Evolutionary conservation across 2,888 invertebrate species (phyloP).

Genomic region (Seladonia tumulorum): DNA sequence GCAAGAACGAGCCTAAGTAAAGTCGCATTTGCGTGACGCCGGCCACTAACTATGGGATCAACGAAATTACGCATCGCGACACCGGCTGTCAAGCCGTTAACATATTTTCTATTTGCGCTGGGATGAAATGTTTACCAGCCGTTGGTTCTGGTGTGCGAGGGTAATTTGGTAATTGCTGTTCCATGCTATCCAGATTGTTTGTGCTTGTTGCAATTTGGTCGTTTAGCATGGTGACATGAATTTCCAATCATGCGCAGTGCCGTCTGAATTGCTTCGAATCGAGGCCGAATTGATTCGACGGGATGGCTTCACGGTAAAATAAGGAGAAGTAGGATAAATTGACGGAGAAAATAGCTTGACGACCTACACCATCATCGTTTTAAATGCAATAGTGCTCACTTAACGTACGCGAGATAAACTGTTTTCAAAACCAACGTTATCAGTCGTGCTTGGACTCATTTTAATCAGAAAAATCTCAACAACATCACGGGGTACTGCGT

Average conservation of each 20-base stretch:
- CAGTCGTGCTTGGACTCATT: background rate
- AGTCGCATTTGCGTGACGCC: background rate
- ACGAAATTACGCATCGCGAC: constrained; percentile 4
- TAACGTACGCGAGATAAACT: background rate
- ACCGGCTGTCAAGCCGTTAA: background rate
- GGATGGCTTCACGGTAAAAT: background rate
- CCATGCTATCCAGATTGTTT: constrained; percentile 8
- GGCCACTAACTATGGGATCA: background rate
- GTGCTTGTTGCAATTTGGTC: background rate
- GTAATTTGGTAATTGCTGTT: constrained; percentile 29
- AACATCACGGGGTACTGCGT: background rate
- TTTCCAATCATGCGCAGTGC: constrained; percentile 9
- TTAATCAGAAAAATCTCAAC: background rate
- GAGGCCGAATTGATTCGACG: background rate
- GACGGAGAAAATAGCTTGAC: background rate
- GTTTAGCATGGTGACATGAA: constrained; percentile 14
- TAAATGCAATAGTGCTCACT: no score
- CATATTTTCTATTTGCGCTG: background rate
- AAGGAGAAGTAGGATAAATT: background rate
- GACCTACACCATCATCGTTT: background rate
- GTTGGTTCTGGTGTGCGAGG: no score
- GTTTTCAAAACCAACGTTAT: background rate
- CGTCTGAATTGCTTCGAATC: background rate
- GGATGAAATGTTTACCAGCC: background rate
- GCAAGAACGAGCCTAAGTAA: constrained; percentile 1